Evolutionary conservation across 2,888 invertebrate genomes (phyloP), one percentile per base, ranked within the genome.

Genomic region (Dasypolia templi): DNA sequence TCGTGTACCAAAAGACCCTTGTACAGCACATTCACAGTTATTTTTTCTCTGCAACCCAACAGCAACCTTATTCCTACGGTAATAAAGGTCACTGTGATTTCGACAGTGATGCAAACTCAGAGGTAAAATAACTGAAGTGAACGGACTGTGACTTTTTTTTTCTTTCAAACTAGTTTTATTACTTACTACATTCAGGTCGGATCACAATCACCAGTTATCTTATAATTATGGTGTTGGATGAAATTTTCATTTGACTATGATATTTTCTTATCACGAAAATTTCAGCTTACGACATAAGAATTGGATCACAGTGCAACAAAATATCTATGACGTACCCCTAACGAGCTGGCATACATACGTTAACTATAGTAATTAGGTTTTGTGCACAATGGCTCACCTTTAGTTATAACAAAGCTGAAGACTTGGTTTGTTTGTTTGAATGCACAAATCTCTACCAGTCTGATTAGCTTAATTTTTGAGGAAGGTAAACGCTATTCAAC

Each of bases 261-360:
- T 44, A 55, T 59, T 64, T 62, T 26, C 11, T 55, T 42, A 49
- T 56, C 53, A 59, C 46, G 59, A 65, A 29, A 46, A 29, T 55
- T 70, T 39, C 26, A 55, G 44, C 39, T 74, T 63, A 72, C 46
- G 56, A 61, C 26, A n/a, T 63, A 56, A 46, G 22, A 63, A 67
- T 79, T 19, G n/a, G 70, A 75, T 75, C 76, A 79, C 71, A 85
- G 72, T 71, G 70, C 59, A 66, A 72, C 35, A 73, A 39, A 66
- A 72, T 70, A 64, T 19, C 42, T 53, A 62, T 14, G 22, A 14
- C n/a, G 29, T 64, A 19, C 35, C 6, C 14, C 12, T 19, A 39
- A 46, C 3, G n/a, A 76, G 12, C 22, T 51, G 64, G 51, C 64
- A 9, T 17, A 58, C 26, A 29, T n/a, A 73, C 29, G 1, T 42